Conservation (phyloP, 2,888 invertebrate genomes). For the Ornithoptera alexandrae region DNA sequence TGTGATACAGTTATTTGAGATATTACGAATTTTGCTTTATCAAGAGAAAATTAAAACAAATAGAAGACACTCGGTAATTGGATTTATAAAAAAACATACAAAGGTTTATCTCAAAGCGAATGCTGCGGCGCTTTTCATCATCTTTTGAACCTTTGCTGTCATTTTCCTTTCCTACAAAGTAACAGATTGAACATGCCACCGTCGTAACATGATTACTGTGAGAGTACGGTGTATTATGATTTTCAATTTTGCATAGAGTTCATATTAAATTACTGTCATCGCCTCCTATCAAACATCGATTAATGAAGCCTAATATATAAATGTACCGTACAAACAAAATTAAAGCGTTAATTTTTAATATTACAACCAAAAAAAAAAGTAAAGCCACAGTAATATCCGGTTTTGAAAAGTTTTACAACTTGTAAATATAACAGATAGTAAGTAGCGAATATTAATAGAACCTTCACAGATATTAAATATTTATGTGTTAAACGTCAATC, state of each 20-base stretch:
- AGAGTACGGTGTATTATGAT: background rate
- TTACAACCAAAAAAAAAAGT: no score
- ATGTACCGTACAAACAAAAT: background rate
- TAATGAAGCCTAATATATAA: background rate
- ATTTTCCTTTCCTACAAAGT: background rate
- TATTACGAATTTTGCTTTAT: background rate
- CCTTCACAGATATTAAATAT: no score
- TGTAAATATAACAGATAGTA: no score
- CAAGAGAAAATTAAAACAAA: background rate
- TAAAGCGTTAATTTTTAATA: background rate
- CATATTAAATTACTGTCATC: background rate
- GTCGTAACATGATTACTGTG: background rate
- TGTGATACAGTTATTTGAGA: background rate
- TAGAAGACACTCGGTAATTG: background rate
- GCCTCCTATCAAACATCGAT: background rate
- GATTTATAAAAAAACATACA: background rate
- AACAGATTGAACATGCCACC: background rate
- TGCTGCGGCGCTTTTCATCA: background rate
- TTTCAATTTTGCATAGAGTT: background rate
- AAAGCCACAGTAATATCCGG: no score
- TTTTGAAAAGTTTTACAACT: no score
- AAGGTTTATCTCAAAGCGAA: background rate
- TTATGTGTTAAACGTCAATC: no score
- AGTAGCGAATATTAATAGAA: no score
- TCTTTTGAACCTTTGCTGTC: conserved; percentile 2